Evolutionary conservation across 1,140 invertebrate genomes (phyloP).

Genomic region (Pseudomyrmex concolor): DNA sequence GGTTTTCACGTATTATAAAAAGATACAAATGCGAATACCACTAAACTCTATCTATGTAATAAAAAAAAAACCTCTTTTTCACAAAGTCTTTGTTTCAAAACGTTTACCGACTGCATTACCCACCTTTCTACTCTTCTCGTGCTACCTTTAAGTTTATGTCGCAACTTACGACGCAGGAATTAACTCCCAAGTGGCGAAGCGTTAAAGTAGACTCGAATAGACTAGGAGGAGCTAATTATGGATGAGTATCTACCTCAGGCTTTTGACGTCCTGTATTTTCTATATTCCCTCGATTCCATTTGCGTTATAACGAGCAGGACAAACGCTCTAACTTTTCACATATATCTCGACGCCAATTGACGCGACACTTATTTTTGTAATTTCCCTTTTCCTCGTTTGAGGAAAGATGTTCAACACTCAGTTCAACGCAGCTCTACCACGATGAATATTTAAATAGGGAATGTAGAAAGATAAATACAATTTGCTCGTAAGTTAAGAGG

Average conservation of each 20-base stretch:
- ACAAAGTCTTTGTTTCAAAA: too few species aligned
- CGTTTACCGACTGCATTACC: neutral
- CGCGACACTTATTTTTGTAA: conserved; percentile 54
- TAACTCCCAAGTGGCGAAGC: conserved; percentile 14
- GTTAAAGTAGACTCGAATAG: conserved; percentile 52
- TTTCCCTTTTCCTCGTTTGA: neutral
- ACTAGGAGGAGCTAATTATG: conserved; percentile 51
- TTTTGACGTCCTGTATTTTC: conserved; percentile 47
- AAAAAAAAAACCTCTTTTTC: too few species aligned
- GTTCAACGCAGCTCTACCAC: neutral
- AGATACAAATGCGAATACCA: neutral
- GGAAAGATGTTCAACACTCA: neutral
- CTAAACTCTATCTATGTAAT: too few species aligned
- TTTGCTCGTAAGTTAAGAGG: too few species aligned
- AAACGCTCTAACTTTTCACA: conserved; percentile 34
- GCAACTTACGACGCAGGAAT: conserved; percentile 15
- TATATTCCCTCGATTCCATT: conserved; percentile 47
- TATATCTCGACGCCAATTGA: conserved; percentile 38
- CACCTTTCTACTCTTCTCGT: neutral
- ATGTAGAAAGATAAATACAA: too few species aligned
- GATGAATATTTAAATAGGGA: neutral
- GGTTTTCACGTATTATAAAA: too few species aligned
- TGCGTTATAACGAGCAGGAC: conserved; percentile 30
- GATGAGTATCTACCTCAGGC: conserved; percentile 35
- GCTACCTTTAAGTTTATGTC: conserved; percentile 15